phyloP scores from a whole-genome alignment of 2,888 invertebrate species.

The Sminthurinus aureus region DNA sequence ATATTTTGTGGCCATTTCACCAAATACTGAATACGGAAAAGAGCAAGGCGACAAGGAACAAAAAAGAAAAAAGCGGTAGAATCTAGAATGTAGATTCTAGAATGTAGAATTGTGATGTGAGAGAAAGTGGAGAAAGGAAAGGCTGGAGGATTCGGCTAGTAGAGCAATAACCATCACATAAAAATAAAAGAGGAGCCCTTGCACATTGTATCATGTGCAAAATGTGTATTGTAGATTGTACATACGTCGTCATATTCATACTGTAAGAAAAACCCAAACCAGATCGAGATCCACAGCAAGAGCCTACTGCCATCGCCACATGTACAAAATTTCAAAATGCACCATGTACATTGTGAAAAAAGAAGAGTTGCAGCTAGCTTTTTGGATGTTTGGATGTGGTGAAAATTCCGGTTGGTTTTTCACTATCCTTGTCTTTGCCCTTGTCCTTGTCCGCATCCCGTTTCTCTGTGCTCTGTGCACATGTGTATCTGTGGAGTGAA shows the following conservation, averaged over 20 bases:
- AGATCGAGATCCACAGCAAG: not conserved
- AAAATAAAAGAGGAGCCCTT: constrained; percentile 47
- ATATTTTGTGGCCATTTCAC: constrained; percentile 23
- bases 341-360: not conserved
- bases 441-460: too few relatives aligned
- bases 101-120: not conserved
- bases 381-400: too few relatives aligned
- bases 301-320: not conserved
- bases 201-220: not conserved
- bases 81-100: not conserved
- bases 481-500: too few relatives aligned
- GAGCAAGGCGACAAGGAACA: not conserved
- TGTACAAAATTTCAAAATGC: not conserved
- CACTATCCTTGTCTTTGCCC: too few relatives aligned
- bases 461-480: too few relatives aligned
- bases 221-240: not conserved
- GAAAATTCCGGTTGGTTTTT: too few relatives aligned
- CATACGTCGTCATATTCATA: constrained; percentile 36
- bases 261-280: not conserved
- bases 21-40: not conserved
- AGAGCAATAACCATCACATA: constrained; percentile 55
- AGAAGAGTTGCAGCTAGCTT: not conserved
- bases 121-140: constrained; percentile 20
- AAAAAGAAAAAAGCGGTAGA: not conserved
- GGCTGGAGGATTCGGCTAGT: constrained; percentile 42